phyloP scores from a whole-genome alignment of 2,797 vertebrate genomes.

The Mycteria americana region DNA sequence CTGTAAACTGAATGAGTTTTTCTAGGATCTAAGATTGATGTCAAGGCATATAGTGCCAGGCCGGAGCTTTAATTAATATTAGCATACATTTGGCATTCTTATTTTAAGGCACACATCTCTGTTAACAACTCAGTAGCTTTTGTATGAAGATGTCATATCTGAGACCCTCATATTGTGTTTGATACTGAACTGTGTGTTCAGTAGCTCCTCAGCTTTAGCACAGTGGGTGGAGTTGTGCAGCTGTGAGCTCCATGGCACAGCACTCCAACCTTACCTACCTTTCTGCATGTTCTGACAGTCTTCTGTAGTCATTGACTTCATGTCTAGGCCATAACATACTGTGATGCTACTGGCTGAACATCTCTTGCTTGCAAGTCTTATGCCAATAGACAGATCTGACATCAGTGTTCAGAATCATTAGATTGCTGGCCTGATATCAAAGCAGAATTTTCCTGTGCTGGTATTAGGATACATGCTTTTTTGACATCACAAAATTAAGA shows the following conservation, averaged over 20 bases:
- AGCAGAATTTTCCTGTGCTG: not conserved
- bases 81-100: accelerated
- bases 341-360: not conserved
- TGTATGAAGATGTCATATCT: not conserved
- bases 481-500: not conserved
- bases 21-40: not conserved
- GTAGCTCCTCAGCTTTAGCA: not conserved
- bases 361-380: not conserved
- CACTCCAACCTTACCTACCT: not conserved
- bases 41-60: not conserved
- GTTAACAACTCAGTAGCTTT: not conserved
- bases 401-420: not conserved
- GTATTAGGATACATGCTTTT: not conserved
- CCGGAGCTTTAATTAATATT: not conserved
- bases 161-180: not conserved
- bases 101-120: not conserved
- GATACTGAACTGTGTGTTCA: not conserved
- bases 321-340: not conserved
- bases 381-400: not conserved
- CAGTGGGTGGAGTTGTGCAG: not conserved
- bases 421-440: not conserved
- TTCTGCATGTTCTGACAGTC: not conserved
- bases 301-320: not conserved
- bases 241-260: not conserved
- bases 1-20: not conserved